Base-by-base conservation (phyloP, 2,113 vertebrate species). In the Formicarius rufipectus region DNA sequence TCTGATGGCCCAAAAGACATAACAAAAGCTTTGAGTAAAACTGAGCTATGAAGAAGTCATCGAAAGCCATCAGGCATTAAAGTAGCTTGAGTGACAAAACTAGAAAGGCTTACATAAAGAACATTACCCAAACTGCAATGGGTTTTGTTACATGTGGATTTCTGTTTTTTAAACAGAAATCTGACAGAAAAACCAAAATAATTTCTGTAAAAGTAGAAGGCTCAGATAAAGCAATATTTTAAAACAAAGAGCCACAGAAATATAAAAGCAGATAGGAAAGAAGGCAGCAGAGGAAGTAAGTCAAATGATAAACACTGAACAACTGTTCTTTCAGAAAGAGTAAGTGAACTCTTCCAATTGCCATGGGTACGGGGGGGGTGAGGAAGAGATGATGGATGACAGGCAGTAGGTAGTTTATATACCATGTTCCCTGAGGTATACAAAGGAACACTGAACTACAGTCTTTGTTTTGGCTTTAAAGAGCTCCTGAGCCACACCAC, bases 341-440 rank as follows among this genome's bases (percentile, higher is more conserved):
- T 56, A 87, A 80, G 28, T 7, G 23, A 91, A 71, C n/a, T 88
- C 47, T 56, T 90, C 52, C 56, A 64, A 13, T 4, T 4, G 28
- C 19, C 59, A 60, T 14, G 14, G 25, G n/a, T 0, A 0, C 12
- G 17, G 21, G 17, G 21, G 16, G 9, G 23, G 7, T 12, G 24
- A 79, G 35, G 42, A 83, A 50, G 79, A 91, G 42, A 86, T 39
- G 71, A 78, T 24, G 25, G 67, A 86, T 72, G 68, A 77, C 89
- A 75, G 91, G 76, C 35, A 59, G 37, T 37, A 55, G 40, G 42
- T 22, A 89, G 24, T 84, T 81, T 23, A 52, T 45, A 44, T 44
- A 30, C 56, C 45, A 13, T 68, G 16, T 31, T 45, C 62, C 81
- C 42, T 14, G 52, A 84, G 74, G 59, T 45, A 73, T 8, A 55